These are phyloP conservation scores for Drosophila arizonae DNA, from an alignment of 1,140 invertebrate genomes.

Conservation along the genomic window DNA sequence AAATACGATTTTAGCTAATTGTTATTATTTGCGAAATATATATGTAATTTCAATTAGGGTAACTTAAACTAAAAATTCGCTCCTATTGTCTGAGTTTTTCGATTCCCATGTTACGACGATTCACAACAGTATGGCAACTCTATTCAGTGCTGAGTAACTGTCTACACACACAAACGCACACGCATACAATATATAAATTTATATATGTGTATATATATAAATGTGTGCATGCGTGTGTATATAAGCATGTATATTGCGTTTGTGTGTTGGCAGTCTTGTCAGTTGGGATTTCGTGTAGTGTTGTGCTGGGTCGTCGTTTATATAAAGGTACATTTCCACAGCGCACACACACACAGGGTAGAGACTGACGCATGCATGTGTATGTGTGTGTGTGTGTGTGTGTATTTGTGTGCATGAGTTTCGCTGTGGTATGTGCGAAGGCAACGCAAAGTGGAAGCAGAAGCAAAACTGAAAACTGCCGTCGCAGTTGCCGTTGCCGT, in stretches of 20 bases:
- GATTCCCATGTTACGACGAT: constrained; percentile 24
- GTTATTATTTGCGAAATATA: neutral
- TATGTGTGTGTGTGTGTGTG: constrained; percentile 19
- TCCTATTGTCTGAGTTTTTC: constrained; percentile 7
- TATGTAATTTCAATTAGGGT: neutral
- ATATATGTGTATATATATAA: constrained; percentile 3
- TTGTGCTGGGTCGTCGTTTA: constrained; percentile 73
- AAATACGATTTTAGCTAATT: too few species aligned
- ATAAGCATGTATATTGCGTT: constrained; percentile 27
- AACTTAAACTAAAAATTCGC: constrained; percentile 1
- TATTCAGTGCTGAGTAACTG: constrained; percentile 65
- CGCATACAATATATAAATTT: constrained; percentile 5
- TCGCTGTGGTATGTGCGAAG: constrained; percentile 68
- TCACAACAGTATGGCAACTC: constrained; percentile 60
- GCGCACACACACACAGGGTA: constrained; percentile 48
- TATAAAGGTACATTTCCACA: constrained; percentile 80
- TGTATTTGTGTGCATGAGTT: constrained; percentile 34
- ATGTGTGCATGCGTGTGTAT: constrained; percentile 26
- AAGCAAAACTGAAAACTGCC: constrained; percentile 62
- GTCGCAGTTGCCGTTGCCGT: constrained; percentile 49
- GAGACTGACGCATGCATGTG: constrained; percentile 41
- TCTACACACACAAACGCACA: constrained; percentile 57
- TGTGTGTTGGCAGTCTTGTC: constrained; percentile 62
- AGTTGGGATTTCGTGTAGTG: constrained; percentile 79
- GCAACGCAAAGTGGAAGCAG: constrained; percentile 60